Conservation (phyloP, 2,888 invertebrate species). For the Eupithecia subfuscata region DNA sequence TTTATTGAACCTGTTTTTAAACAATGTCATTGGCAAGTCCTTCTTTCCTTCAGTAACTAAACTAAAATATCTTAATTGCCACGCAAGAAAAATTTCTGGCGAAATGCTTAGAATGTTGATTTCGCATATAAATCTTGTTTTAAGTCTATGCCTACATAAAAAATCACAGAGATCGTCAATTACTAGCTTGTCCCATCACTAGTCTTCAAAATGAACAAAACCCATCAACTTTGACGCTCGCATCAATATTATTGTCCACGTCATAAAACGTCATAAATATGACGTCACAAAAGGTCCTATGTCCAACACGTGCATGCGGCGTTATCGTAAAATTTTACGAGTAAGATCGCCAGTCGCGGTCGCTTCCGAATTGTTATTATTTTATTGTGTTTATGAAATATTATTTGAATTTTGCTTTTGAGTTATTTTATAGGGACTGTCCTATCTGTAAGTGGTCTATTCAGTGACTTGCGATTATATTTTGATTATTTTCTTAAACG, state of each 20-base stretch:
- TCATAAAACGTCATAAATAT: conserved; percentile 71
- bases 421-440: conserved; percentile 3
- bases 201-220: conserved; percentile 20
- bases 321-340: conserved; percentile 83
- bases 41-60: too few species aligned
- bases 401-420: conserved; percentile 49
- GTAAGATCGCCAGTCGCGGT: conserved; percentile 51
- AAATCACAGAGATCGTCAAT: too few species aligned
- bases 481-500: neutral
- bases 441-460: conserved; percentile 2
- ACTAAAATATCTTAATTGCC: too few species aligned
- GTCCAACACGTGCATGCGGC: conserved; percentile 66
- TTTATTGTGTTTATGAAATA: conserved; percentile 44
- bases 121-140: too few species aligned
- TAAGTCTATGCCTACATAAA: too few species aligned
- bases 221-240: conserved; percentile 29
- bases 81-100: too few species aligned
- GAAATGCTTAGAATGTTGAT: too few species aligned
- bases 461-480: neutral
- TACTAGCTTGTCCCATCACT: conserved; percentile 25
- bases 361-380: conserved; percentile 52
- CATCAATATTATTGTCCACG: conserved; percentile 38
- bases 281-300: conserved; percentile 52
- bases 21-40: too few species aligned
- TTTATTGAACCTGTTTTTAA: too few species aligned